Base-by-base conservation (phyloP, 1,140 invertebrate genomes). In the Pogonomyrmex californicus region DNA sequence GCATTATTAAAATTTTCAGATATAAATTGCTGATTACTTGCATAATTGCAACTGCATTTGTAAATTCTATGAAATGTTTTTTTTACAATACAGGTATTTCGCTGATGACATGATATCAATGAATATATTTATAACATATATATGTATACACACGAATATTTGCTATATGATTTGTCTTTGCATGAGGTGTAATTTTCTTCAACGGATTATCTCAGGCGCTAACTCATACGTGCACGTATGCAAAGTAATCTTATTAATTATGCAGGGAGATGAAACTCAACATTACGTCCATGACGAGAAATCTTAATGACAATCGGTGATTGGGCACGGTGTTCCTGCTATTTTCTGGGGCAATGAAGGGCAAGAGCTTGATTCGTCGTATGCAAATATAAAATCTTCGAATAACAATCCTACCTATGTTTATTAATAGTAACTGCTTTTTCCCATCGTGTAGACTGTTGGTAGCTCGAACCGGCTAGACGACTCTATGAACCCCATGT, bases 351-450 rank as follows among this genome's bases (percentile, higher is more conserved):
- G 38, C 49, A 70, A 49, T 12, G 41, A 75, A 51, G 41, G 60
- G n/a, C 41, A 49, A 70, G 62, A 38, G 30, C 36, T 41, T 44
- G 70, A 76, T 68, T 62, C 58, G 49, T 38, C 58, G n/a, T 23
- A 91, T 91, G 85, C 90, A 87, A 91, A 91, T 91, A 70, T 54
- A 63, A 81, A 73, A 87, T 70, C 58, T 86, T 90, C 91, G 75
- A 87, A 77, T 87, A 87, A 91, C 88, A 90, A 85, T 88, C 70
- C 60, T 10, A 9, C 70, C 77, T 78, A 88, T 89, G 86, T 87
- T 92, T 92, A 90, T 91, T 89, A 92, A 91, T 92, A 75, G 77
- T 36, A 1, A 63, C 44, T 65, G 68, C 83, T 62, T 23, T 86
- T 90, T 92, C 87, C 86, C 91, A 88, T 87, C 82, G 81, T 51